These are phyloP conservation scores for Squalus acanthias DNA, from an alignment of 2,797 vertebrate species.

Conservation along the genomic window DNA sequence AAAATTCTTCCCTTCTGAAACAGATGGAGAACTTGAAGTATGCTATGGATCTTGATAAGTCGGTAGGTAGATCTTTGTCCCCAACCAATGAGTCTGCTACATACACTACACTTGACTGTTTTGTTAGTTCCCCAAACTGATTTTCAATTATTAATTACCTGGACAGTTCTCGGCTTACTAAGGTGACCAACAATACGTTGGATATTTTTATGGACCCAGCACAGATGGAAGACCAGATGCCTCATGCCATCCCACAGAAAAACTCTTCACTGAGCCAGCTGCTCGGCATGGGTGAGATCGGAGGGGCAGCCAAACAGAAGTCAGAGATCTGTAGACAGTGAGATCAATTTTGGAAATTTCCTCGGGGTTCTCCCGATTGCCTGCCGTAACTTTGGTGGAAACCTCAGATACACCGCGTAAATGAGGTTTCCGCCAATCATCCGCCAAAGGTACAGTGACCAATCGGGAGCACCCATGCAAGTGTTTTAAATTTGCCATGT, in stretches of 20 bases:
- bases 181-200: neutral
- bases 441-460: neutral
- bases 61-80: neutral
- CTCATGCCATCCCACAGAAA: neutral
- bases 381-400: neutral
- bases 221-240: neutral
- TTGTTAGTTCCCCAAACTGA: too few relatives aligned
- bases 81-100: neutral
- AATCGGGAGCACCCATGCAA: neutral
- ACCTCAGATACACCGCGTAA: neutral
- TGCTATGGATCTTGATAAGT: neutral
- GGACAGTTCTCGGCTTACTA: too few relatives aligned
- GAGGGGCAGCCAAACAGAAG: neutral
- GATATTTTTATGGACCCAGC: neutral
- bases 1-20: too few relatives aligned
- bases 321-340: neutral
- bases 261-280: neutral
- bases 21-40: neutral
- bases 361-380: neutral
- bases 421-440: neutral
- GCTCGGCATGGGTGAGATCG: neutral
- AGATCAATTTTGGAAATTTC: neutral
- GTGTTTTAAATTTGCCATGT: neutral
- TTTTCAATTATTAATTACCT: too few relatives aligned
- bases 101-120: neutral